Conservation (phyloP, 1,140 invertebrate species). For the Pseudomyrmex cubaensis region DNA sequence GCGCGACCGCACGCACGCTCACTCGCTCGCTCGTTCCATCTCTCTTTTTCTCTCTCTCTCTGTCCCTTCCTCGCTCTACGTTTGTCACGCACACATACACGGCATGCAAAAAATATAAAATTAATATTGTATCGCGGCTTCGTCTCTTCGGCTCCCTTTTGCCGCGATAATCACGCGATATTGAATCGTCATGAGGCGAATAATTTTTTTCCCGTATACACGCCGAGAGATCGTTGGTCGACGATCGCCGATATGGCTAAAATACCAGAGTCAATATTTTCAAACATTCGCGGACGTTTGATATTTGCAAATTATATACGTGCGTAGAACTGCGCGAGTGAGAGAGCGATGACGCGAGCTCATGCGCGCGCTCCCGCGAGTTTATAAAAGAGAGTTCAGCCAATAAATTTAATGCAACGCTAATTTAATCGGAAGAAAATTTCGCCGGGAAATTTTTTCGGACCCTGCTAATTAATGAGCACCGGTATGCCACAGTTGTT, state of each 20-base stretch:
- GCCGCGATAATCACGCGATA: conserved; percentile 67
- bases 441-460: conserved; percentile 63
- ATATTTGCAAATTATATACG: conserved; percentile 70
- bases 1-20: conserved; percentile 3
- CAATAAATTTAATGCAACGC: conserved; percentile 71
- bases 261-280: conserved; percentile 67
- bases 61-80: not conserved
- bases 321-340: conserved; percentile 10
- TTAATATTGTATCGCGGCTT: conserved; percentile 70
- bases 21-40: conserved; percentile 6
- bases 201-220: conserved; percentile 54
- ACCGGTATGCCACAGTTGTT: conserved; percentile 3
- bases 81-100: conserved; percentile 17
- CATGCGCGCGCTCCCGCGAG: conserved; percentile 12
- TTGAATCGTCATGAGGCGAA: conserved; percentile 64
- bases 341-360: not conserved
- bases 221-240: conserved; percentile 31
- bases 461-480: conserved; percentile 64
- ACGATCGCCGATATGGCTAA: conserved; percentile 18
- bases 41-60: not conserved
- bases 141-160: conserved; percentile 58
- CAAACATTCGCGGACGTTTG: conserved; percentile 59
- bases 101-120: conserved; percentile 65
- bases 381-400: conserved; percentile 66
- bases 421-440: conserved; percentile 70